Percentiles rank a stretch among this genome's conserved stretches.
phyloP scores from a whole-genome alignment of 1,140 invertebrate species.

The Drosophila prosaltans region DNA sequence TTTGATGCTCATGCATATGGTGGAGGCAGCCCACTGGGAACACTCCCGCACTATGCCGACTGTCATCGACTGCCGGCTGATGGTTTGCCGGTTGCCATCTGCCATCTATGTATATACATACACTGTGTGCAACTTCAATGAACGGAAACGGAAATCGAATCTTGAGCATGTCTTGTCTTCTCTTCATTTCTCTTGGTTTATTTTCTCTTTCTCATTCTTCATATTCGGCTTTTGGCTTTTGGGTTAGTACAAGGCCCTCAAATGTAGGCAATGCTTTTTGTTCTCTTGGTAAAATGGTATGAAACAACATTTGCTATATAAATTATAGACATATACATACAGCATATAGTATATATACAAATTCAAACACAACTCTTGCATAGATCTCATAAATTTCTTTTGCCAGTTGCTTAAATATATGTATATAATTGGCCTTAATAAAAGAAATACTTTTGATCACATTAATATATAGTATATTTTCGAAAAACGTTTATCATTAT shows the following conservation, averaged over 20 bases:
- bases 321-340: not conserved
- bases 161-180: slow-evolving; percentile 64
- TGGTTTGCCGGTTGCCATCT: slow-evolving; percentile 13
- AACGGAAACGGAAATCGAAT: slow-evolving; percentile 81
- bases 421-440: no score
- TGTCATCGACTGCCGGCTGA: no score
- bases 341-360: not conserved
- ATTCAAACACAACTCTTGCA: no score
- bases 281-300: not conserved
- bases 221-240: slow-evolving; percentile 33
- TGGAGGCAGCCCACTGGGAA: slow-evolving; percentile 31
- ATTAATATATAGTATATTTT: not conserved
- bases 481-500: not conserved
- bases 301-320: not conserved
- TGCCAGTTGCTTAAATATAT: no score
- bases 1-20: slow-evolving; percentile 55
- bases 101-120: slow-evolving; percentile 28
- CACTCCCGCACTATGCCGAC: slow-evolving; percentile 35
- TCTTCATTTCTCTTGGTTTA: not conserved
- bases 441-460: no score
- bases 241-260: slow-evolving; percentile 27
- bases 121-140: slow-evolving; percentile 54
- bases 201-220: not conserved
- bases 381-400: no score
- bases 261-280: slow-evolving; percentile 48